Evolutionary conservation across 2,113 vertebrate genomes (phyloP).

Genomic region (Agelaius phoeniceus): DNA sequence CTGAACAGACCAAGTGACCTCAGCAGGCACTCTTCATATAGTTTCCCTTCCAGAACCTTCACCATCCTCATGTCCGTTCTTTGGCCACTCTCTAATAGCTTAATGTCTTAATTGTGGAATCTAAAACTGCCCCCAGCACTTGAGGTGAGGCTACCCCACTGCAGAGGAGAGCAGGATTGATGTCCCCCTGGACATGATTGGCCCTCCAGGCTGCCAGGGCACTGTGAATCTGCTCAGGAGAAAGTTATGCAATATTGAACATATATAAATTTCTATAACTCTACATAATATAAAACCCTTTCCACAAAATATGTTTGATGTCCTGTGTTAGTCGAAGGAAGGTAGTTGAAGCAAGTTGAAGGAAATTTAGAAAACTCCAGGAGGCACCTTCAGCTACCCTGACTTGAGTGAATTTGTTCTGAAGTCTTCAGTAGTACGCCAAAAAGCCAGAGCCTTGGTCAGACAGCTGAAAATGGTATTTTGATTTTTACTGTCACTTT

Average conservation of each 20-base stretch:
- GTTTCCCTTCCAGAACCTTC: not conserved
- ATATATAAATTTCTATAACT: not conserved
- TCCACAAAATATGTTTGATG: not conserved
- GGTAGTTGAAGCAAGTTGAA: not conserved
- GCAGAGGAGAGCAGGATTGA: not conserved
- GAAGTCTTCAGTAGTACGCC: not conserved
- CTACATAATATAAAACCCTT: not conserved
- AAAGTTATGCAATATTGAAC: not conserved
- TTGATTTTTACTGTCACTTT: not conserved
- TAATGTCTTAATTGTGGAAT: not conserved
- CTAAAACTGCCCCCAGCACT: not conserved
- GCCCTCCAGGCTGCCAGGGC: not conserved
- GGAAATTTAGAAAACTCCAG: not conserved
- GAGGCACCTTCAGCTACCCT: not conserved
- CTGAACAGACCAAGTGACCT: not conserved
- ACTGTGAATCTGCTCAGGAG: not conserved
- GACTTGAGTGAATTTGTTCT: not conserved
- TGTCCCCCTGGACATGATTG: not conserved
- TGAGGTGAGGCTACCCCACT: fast-evolving
- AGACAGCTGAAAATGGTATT: not conserved
- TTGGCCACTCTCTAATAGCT: not conserved
- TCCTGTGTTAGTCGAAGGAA: not conserved
- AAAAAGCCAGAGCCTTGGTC: not conserved
- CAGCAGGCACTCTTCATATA: not conserved
- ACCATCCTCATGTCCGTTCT: fast-evolving